Evolutionary conservation across 1,140 invertebrate species (phyloP).

Genomic region (Caenorhabditis briggsae): DNA sequence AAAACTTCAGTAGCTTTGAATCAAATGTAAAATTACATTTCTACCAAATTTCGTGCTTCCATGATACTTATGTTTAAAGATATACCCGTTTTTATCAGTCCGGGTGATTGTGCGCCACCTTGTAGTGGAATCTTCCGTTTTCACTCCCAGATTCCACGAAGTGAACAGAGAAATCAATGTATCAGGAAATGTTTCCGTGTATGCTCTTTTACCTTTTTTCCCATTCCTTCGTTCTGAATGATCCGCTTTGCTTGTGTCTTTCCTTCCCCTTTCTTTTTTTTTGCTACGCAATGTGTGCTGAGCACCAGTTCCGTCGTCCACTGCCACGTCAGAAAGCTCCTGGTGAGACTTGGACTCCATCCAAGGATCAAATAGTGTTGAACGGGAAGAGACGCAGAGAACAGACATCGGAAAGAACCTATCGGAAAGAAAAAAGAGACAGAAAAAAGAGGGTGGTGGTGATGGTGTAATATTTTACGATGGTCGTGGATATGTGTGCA

Average conservation of each 20-base stretch:
- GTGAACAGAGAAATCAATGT: constrained; percentile 7
- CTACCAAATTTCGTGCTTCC: no score
- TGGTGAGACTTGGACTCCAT: not conserved
- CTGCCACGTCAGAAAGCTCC: constrained; percentile 37
- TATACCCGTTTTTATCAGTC: no score
- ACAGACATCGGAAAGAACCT: not conserved
- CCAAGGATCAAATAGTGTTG: not conserved
- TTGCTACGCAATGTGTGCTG: constrained; percentile 36
- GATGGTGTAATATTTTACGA: constrained; percentile 49
- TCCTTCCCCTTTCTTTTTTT: not conserved
- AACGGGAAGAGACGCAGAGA: not conserved
- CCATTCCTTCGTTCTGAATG: not conserved
- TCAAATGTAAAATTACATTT: no score
- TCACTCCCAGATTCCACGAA: not conserved
- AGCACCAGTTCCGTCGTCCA: constrained; percentile 32
- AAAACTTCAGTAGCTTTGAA: no score
- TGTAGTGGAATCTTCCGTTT: no score
- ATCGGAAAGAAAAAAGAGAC: constrained; percentile 7
- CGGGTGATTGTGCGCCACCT: no score
- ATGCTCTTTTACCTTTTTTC: not conserved
- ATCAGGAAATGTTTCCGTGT: not conserved
- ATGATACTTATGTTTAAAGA: no score
- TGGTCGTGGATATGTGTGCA: not conserved
- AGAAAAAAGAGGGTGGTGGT: not conserved
- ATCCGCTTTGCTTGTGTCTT: constrained; percentile 21